Base-by-base conservation (phyloP, 2,797 vertebrate species). In the Varecia variegata region DNA sequence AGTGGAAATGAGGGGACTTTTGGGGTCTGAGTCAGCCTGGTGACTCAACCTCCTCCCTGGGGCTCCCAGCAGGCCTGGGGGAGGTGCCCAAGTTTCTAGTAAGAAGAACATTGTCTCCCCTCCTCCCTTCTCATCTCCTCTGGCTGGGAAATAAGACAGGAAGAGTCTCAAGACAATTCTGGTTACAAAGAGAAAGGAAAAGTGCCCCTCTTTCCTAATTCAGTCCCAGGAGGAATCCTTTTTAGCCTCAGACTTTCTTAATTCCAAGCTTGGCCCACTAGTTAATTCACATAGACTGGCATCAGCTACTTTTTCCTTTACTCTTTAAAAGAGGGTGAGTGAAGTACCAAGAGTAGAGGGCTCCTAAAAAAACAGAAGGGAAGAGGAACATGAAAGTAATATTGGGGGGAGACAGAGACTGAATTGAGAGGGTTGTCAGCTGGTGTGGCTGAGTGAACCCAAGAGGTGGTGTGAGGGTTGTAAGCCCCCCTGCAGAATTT, bases 21-120 rank as follows among this genome's bases (percentile, higher is more conserved):
- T 62, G 84, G 97, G 92, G 96, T 96, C 96, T 97, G 95, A 97
- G 79, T 94, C 96, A 97, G 91, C 71, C 90, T 71, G n/a, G 21
- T 95, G 97, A 97, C 91, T 96, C 93, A 94, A 77, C 56, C 77
- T 91, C 45, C 81, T 88, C 52, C 62, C 85, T n/a, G 30, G 74
- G 43, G 6, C n/a, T 67, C 82, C 56, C 35, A 40, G 21, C 88
- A 43, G 56, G 14, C 93, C 25, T 3, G 38, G 85, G 62, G 90
- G 90, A 74, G 52, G 50, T 43, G 82, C 73, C 92, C 73, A 83
- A 89, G 79, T 90, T 80, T 85, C 88, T 86, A 58, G 38, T 65
- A 25, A 88, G 50, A 52, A 67, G 38, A 76, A 58, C 50, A 52
- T 4, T 45, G 56, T 32, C 23, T 80, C 50, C 67, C 58, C 30